These are phyloP conservation scores for Beris chalybata DNA, from an alignment of 2,888 invertebrate species.

Conservation along the genomic window DNA sequence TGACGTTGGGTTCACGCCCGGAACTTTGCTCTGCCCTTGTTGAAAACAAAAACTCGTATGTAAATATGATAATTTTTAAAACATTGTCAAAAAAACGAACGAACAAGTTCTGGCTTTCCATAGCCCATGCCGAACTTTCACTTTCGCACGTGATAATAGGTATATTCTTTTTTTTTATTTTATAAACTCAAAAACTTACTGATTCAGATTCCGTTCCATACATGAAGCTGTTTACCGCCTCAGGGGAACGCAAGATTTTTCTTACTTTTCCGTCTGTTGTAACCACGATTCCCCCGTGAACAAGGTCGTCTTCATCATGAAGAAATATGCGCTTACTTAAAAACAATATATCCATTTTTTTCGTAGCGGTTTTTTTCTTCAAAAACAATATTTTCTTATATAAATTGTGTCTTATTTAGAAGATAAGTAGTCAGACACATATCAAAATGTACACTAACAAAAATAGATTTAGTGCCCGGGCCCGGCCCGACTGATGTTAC, in stretches of 20 bases:
- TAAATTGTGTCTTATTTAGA: too few relatives aligned
- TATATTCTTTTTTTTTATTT: too few relatives aligned
- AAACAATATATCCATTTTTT: constrained; percentile 53
- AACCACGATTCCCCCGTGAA: constrained; percentile 65
- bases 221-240: constrained; percentile 58
- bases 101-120: too few relatives aligned
- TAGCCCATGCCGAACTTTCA: too few relatives aligned
- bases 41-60: too few relatives aligned
- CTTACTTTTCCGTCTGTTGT: constrained; percentile 61
- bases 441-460: constrained; percentile 3
- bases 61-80: too few relatives aligned
- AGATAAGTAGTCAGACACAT: neutral
- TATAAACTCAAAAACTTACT: constrained; percentile 50
- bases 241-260: constrained; percentile 58
- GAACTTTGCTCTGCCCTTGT: too few relatives aligned
- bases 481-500: too few relatives aligned
- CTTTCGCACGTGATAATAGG: neutral
- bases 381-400: neutral
- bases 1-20: too few relatives aligned
- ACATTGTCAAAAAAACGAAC: too few relatives aligned
- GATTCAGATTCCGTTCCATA: constrained; percentile 59
- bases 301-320: constrained; percentile 56
- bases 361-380: neutral
- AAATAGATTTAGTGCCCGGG: constrained; percentile 13
- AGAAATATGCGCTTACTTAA: constrained; percentile 59